Evolutionary conservation across 2,888 invertebrate species (phyloP).

Genomic region (Chrysolina americana): DNA sequence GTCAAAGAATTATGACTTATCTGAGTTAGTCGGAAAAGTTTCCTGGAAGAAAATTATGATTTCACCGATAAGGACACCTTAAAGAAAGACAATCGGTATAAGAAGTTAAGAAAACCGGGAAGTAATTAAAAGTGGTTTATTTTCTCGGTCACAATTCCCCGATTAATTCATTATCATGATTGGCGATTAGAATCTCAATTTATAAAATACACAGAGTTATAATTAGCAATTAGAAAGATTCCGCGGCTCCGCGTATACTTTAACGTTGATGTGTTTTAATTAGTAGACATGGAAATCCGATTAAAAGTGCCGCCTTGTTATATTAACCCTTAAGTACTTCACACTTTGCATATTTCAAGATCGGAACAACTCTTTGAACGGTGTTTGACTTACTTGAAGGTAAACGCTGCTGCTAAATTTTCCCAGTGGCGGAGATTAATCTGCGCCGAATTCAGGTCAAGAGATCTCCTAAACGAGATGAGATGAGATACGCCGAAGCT

Average conservation of each 20-base stretch:
- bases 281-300: conserved; percentile 69
- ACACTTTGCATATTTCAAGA: conserved; percentile 66
- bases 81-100: conserved; percentile 54
- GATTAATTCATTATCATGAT: conserved; percentile 71
- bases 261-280: conserved; percentile 69
- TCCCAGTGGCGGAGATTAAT: conserved; percentile 27
- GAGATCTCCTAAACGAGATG: too few species aligned
- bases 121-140: conserved; percentile 68
- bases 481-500: too few species aligned
- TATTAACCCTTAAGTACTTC: conserved; percentile 67
- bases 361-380: conserved; percentile 48
- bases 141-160: conserved; percentile 64
- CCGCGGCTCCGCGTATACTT: conserved; percentile 61
- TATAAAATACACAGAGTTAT: conserved; percentile 71
- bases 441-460: too few species aligned
- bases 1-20: conserved; percentile 45
- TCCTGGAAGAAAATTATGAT: conserved; percentile 48
- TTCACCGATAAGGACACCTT: conserved; percentile 50
- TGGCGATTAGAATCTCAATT: conserved; percentile 71
- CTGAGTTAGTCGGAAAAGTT: conserved; percentile 41
- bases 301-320: conserved; percentile 68
- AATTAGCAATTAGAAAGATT: conserved; percentile 70
- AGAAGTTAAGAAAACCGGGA: conserved; percentile 59
- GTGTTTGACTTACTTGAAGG: conserved; percentile 61
- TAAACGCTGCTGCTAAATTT: conserved; percentile 27